Conservation (phyloP, 1,140 invertebrate species). For the Phymorhynchus buccinoides region DNA sequence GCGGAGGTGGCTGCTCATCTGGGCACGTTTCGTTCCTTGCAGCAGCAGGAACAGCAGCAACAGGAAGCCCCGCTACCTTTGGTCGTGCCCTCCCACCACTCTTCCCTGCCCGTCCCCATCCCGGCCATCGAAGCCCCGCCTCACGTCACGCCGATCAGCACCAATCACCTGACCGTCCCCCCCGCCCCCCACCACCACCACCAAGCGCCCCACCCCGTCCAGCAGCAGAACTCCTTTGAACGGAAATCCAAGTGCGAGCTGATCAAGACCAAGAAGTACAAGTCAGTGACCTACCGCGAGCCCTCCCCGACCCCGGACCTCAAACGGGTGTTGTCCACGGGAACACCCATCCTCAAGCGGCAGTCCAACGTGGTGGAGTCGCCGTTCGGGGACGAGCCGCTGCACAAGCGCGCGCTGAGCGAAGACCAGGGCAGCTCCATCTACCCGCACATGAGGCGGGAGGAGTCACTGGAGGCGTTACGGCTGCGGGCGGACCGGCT, state of each 20-base stretch:
- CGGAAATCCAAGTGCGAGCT: conserved; percentile 37
- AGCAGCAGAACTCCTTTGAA: conserved; percentile 36
- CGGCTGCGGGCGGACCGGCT: conserved; percentile 40
- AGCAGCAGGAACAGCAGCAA: conserved; percentile 32
- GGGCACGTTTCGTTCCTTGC: conserved; percentile 28
- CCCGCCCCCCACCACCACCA: background rate
- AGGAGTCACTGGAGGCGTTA: conserved; percentile 41
- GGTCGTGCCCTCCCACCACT: conserved; percentile 5
- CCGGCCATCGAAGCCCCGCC: conserved; percentile 3
- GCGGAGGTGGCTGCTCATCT: conserved; percentile 53
- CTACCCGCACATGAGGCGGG: conserved; percentile 27
- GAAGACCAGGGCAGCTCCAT: conserved; percentile 16
- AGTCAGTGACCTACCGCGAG: conserved; percentile 30
- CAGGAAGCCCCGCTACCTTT: conserved; percentile 13
- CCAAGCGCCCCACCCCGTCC: background rate
- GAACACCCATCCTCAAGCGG: conserved; percentile 40
- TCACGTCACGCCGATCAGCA: background rate
- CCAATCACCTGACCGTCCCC: background rate
- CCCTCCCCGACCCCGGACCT: conserved; percentile 28
- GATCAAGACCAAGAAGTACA: conserved; percentile 38
- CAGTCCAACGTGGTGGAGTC: conserved; percentile 39
- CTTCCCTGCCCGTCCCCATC: background rate
- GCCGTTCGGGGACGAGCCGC: conserved; percentile 30
- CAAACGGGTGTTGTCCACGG: conserved; percentile 44
- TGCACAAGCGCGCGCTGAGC: conserved; percentile 31